Evolutionary conservation across 2,113 vertebrate genomes (phyloP).

Genomic region (Gallinago paraguaiae): DNA sequence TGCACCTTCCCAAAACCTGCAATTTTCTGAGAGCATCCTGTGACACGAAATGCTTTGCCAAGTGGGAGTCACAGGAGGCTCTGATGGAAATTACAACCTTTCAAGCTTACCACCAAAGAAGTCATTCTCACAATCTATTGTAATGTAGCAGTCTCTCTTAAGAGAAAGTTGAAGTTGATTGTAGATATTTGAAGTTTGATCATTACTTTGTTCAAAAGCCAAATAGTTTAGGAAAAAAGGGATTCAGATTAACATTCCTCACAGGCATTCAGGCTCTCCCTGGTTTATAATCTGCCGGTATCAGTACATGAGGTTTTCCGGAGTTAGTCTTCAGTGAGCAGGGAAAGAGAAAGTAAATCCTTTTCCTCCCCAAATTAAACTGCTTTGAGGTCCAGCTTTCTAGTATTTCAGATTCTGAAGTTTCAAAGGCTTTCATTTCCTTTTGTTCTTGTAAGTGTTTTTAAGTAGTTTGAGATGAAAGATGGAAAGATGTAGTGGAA

Average conservation of each 20-base stretch:
- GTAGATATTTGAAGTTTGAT: background rate
- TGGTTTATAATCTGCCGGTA: background rate
- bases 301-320: background rate
- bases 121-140: constrained; percentile 7
- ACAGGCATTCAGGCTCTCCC: background rate
- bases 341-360: background rate
- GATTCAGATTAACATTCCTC: background rate
- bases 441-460: background rate
- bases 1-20: background rate
- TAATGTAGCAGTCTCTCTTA: background rate
- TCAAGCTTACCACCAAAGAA: background rate
- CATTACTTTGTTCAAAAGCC: background rate
- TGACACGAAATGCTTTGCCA: background rate
- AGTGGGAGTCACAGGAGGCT: background rate
- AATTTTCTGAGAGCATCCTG: constrained; percentile 14
- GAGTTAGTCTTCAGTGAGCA: background rate
- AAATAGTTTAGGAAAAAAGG: background rate
- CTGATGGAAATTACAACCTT: constrained; percentile 52
- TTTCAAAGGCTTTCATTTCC: background rate
- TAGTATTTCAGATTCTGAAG: background rate
- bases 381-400: background rate
- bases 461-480: background rate
- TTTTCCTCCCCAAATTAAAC: background rate
- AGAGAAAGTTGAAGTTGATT: background rate
- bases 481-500: background rate